Evolutionary conservation across 2,797 vertebrate species (phyloP), one percentile per base, ranked within the genome.

Genomic region (Setipinna tenuifilis): DNA sequence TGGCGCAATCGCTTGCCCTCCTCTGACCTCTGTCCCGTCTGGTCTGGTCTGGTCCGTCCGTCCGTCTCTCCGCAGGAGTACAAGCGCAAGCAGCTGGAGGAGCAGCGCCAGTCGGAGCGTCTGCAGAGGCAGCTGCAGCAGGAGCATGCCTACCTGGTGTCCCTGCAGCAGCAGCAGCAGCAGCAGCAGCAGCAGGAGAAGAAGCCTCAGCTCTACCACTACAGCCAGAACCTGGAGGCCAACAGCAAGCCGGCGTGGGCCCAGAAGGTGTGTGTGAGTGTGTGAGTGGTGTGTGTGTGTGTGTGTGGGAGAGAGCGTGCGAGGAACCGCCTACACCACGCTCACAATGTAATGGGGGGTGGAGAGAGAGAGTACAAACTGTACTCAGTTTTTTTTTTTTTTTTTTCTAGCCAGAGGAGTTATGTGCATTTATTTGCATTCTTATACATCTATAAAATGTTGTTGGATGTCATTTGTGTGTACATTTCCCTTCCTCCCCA

Each of bases 101-200:
- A 98, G 88, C 97, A 98, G 93, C 94, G 97, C 46, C 97, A 98
- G 95, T 97, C 97, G 0, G 97, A 98, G 92, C 94, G 97, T 3
- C 95, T 98, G 85, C 97, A 98, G 95, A 95, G 97, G 86, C 97
- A 98, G 90, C 95, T 98, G 89, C 97, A 98, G 95, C 97, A 98
- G 94, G 97, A 98, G 85, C 97, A 98, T 3, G 97, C 97, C 65
- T 98, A 97, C 93, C 96, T 98, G 88, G 97, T 97, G 89, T 98
- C 97, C 68, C 95, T 98, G 87, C 97, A 98, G 87, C 93, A 12
- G 85, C 92, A 91, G 17, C 90, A 92, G 2, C 88, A 90, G 44
- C 83, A 84, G 25, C 94, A 95, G 6, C 94, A 95, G 87, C 94
- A 90, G 81, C 95, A 96, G 84, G 96, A 97, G 50, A 96, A 97